These are phyloP conservation scores for Perccottus glenii DNA, from an alignment of 2,113 vertebrate species.

Conservation along the genomic window DNA sequence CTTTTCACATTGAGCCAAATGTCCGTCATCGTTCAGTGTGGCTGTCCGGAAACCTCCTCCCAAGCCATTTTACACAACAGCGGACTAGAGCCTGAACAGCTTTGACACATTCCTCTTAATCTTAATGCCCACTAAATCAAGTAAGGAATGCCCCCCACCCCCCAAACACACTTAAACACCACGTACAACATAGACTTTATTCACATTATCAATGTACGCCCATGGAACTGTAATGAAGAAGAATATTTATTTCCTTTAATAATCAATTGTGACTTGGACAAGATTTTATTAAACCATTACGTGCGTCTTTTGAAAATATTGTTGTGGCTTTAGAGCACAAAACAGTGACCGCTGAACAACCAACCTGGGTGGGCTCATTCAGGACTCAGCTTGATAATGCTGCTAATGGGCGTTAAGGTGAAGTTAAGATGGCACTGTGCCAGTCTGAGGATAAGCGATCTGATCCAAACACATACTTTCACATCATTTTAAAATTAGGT, in stretches of 20 bases:
- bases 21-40: conserved; percentile 66
- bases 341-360: conserved; percentile 7
- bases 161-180: conserved; percentile 9
- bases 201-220: conserved; percentile 29
- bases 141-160: conserved; percentile 71
- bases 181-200: conserved; percentile 17
- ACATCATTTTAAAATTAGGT: conserved; percentile 42
- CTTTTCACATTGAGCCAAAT: conserved; percentile 51
- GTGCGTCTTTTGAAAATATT: not conserved
- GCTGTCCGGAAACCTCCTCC: conserved; percentile 53
- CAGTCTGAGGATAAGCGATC: conserved; percentile 18
- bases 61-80: conserved; percentile 50
- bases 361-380: conserved; percentile 53
- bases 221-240: not conserved
- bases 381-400: conserved; percentile 54
- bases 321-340: not conserved
- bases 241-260: not conserved
- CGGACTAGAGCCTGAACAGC: conserved; percentile 59
- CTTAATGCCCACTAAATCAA: conserved; percentile 81
- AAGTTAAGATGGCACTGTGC: conserved; percentile 32
- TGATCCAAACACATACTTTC: conserved; percentile 16
- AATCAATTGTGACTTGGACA: not conserved
- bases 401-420: conserved; percentile 31
- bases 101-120: conserved; percentile 80
- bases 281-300: not conserved